Percentiles rank a stretch among this genome's conserved stretches.
phyloP scores from a whole-genome alignment of 2,113 vertebrate genomes.

The Plecturocebus donacophilus region DNA sequence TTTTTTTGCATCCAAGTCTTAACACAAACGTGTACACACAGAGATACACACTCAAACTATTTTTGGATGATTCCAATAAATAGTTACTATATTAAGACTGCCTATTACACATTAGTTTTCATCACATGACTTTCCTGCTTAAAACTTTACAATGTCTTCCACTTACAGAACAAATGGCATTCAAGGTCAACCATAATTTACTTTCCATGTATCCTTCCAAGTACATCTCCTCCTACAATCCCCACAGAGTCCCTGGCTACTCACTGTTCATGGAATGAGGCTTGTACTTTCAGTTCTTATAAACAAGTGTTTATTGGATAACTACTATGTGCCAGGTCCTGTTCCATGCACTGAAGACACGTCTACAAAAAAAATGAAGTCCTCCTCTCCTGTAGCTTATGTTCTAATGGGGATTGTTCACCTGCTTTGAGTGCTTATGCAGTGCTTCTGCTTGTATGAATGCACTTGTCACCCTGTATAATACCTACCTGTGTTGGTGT shows the following conservation, averaged over 20 bases:
- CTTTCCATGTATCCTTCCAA: neutral
- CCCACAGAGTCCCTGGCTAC: neutral
- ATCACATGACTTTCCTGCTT: neutral
- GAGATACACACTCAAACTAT: neutral
- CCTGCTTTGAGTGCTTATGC: neutral
- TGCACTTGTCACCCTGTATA: neutral
- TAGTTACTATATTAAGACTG: neutral
- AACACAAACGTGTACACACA: neutral
- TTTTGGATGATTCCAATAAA: slow-evolving; percentile 1
- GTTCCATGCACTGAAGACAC: neutral
- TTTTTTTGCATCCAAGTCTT: slow-evolving; percentile 11
- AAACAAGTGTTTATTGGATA: neutral
- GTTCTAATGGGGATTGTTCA: neutral
- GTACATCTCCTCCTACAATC: neutral
- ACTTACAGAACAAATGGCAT: neutral
- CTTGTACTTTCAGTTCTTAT: slow-evolving; percentile 39
- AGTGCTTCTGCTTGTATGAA: neutral
- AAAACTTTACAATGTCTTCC: neutral
- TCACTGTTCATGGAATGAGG: neutral
- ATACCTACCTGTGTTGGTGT: neutral
- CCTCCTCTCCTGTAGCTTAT: neutral
- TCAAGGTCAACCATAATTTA: neutral
- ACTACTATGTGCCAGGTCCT: neutral
- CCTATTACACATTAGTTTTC: neutral
- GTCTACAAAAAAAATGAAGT: neutral